phyloP scores from a whole-genome alignment of 2,113 vertebrate genomes.

The Ptilorrhoa leucosticta region DNA sequence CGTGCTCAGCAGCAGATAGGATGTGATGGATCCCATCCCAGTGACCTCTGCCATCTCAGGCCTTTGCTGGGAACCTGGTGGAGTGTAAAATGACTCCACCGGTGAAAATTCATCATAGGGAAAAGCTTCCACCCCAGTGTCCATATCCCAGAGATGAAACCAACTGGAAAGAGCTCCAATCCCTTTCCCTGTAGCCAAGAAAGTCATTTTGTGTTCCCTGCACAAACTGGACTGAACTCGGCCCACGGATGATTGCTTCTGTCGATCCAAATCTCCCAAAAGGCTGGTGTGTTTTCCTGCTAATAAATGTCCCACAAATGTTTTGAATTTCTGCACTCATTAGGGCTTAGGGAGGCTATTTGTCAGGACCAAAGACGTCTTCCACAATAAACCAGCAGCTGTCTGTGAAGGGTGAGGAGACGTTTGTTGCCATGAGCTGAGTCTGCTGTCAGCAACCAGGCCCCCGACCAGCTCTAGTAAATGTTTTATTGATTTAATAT shows the following conservation, averaged over 20 bases:
- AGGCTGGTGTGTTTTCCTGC: constrained; percentile 37
- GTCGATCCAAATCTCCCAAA: constrained; percentile 45
- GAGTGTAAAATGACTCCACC: not conserved
- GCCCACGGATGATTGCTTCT: not conserved
- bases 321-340: constrained; percentile 67
- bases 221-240: not conserved
- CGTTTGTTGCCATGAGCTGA: constrained; percentile 60
- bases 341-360: constrained; percentile 67
- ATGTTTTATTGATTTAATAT: constrained; percentile 78
- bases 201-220: not conserved
- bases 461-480: constrained; percentile 55
- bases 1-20: not conserved
- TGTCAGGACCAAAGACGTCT: constrained; percentile 68
- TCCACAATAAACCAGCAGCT: constrained; percentile 71
- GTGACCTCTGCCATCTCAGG: not conserved
- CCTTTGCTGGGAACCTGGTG: not conserved
- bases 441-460: constrained; percentile 72
- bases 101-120: not conserved
- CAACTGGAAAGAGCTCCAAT: not conserved
- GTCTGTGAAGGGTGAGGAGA: constrained; percentile 62
- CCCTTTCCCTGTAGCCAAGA: not conserved
- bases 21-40: not conserved
- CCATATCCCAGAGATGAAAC: not conserved
- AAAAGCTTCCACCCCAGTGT: not conserved
- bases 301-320: constrained; percentile 71